Evolutionary conservation across 2,888 invertebrate genomes (phyloP).

Genomic region (Drosophila prostipennis): DNA sequence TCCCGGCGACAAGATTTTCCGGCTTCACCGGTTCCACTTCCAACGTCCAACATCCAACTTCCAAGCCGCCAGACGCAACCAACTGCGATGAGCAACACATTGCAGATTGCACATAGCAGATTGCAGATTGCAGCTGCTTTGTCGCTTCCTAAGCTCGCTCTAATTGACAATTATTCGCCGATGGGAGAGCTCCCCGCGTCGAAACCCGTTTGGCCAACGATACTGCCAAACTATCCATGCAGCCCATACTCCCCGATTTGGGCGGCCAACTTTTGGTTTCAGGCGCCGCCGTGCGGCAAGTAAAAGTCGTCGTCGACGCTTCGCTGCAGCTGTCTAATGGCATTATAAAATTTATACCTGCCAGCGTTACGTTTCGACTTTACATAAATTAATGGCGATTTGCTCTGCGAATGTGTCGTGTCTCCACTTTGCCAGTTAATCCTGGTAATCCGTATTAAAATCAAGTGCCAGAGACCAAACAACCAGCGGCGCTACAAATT

Average conservation of each 20-base stretch:
- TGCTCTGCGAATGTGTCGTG: slow-evolving; percentile 41
- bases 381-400: slow-evolving; percentile 64
- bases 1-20: slow-evolving; percentile 77
- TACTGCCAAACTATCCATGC: slow-evolving; percentile 13
- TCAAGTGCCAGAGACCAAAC: slow-evolving; percentile 25
- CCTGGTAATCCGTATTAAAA: slow-evolving; percentile 40
- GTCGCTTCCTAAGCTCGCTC: slow-evolving; percentile 68
- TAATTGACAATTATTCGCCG: slow-evolving; percentile 70
- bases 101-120: slow-evolving; percentile 26
- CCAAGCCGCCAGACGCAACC: slow-evolving; percentile 25
- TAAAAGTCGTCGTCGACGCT: slow-evolving; percentile 64
- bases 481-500: slow-evolving; percentile 6
- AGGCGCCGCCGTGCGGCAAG: slow-evolving; percentile 52
- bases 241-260: slow-evolving; percentile 44
- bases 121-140: slow-evolving; percentile 34
- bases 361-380: slow-evolving; percentile 63
- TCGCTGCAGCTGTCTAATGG: slow-evolving; percentile 60
- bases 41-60: slow-evolving; percentile 26
- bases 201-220: slow-evolving; percentile 59
- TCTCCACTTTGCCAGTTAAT: slow-evolving; percentile 42
- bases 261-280: slow-evolving; percentile 73
- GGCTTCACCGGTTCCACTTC: slow-evolving; percentile 68
- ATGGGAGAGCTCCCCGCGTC: slow-evolving; percentile 12
- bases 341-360: slow-evolving; percentile 69
- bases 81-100: slow-evolving; percentile 37